Percentiles rank a stretch among this genome's conserved stretches.
phyloP scores from a whole-genome alignment of 2,113 vertebrate species.

The Centrocercus urophasianus region DNA sequence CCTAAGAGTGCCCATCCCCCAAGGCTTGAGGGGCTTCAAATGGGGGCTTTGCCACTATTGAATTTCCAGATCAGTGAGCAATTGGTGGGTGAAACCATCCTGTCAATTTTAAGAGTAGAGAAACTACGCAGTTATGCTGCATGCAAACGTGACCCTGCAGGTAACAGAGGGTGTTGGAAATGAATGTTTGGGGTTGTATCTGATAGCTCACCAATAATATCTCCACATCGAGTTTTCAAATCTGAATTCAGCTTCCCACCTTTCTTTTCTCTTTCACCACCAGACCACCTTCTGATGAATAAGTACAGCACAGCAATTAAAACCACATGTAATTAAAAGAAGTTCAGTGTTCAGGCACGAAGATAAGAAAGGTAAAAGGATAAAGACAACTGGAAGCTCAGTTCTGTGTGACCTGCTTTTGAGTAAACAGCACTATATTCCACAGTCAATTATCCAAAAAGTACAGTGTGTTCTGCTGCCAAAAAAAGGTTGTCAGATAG shows the following conservation, averaged over 20 bases:
- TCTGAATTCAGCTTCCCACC: conserved; percentile 2
- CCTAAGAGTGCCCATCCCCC: not conserved
- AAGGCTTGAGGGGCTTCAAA: not conserved
- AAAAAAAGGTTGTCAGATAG: conserved; percentile 74
- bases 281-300: conserved; percentile 47
- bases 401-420: conserved; percentile 81
- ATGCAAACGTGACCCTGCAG: not conserved
- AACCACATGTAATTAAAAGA: conserved; percentile 47
- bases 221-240: conserved; percentile 10
- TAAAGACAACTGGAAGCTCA: conserved; percentile 71
- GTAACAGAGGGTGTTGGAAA: not conserved
- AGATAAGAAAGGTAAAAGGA: conserved; percentile 57
- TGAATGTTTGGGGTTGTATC: not conserved
- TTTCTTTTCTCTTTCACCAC: not conserved
- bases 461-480: conserved; percentile 81
- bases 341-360: not conserved
- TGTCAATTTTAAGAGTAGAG: not conserved
- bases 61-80: conserved; percentile 3
- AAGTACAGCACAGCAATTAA: conserved; percentile 57
- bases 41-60: not conserved
- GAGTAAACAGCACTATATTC: conserved; percentile 82
- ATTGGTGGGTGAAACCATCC: not conserved
- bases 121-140: not conserved
- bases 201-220: not conserved
- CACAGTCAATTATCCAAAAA: conserved; percentile 82